Evolutionary conservation across 1,140 invertebrate species (phyloP), one percentile per base, ranked within the genome.

Genomic region (Sitodiplosis mosellana): DNA sequence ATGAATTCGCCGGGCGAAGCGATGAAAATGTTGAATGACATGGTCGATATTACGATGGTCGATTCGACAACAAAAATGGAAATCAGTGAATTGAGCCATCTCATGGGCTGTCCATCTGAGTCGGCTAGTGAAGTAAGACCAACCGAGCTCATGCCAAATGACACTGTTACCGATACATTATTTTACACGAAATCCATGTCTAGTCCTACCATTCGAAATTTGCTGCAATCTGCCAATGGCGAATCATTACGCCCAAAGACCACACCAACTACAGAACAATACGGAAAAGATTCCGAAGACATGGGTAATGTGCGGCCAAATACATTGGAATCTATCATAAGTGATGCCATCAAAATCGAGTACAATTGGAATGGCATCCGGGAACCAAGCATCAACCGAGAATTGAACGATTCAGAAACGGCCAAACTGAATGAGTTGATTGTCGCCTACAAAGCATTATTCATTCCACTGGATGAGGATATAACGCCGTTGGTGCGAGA

Each of bases 381-480:
- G 0, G 56, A 54, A 45, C 52, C 55, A 54, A 68, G 71, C 49
- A 75, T 69, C 3, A 77, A 74, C 12, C 69, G 78, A 38, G 78
- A 83, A 59, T 67, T 89, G 2, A 87, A 87, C 60, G 82, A 86
- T 60, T 76, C 81, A 11, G 86, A 89, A 63, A 70, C 76, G 54
- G 77, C 78, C 11, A 88, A 89, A 63, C 60, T 91, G 36, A 81
- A 83, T 52, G 86, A 91, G 62, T 63, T 91, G 15, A 79, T 87
- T 41, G 71, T 85, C 2, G 86, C 87, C 1, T 85, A 87, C 60
- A 83, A 87, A 64, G 81, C 83, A 2, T 66, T 89, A 11, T 70
- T 81, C 52, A 80, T 80, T 42, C 87, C 87, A 18, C 68, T 90
- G 1, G 83, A 87, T 52, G 81, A 87, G 49, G 83, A 87, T 59